Evolutionary conservation across 2,888 invertebrate species (phyloP).

Genomic region (Labia minor): DNA sequence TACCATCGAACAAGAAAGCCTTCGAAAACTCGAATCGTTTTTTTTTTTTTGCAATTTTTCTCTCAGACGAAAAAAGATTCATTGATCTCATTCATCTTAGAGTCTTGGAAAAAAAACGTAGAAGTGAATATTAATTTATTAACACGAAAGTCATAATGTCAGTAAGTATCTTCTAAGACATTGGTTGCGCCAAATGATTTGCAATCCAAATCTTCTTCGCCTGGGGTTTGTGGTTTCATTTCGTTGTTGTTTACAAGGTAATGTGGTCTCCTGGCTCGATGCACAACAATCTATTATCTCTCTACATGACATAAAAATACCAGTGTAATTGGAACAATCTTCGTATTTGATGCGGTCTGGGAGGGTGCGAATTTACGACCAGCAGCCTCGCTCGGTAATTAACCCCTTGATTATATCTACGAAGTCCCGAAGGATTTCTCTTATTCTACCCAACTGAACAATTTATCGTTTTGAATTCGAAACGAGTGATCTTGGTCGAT

Average conservation of each 20-base stretch:
- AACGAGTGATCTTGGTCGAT: neutral
- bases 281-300: no score
- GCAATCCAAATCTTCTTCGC: no score
- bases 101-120: no score
- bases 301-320: no score
- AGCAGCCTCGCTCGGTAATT: neutral
- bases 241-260: no score
- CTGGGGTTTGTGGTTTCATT: no score
- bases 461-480: neutral
- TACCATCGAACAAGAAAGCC: neutral
- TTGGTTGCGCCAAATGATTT: no score
- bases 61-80: neutral
- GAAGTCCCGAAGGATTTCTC: neutral
- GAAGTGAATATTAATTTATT: no score
- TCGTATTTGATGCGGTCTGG: neutral
- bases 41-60: neutral
- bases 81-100: neutral
- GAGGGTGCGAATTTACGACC: neutral
- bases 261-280: no score
- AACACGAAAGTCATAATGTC: no score
- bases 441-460: neutral
- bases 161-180: no score
- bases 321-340: no score
- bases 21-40: neutral
- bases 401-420: neutral